Evolutionary conservation across 2,797 vertebrate species (phyloP).

Genomic region (Tenualosa thibaudeaui): DNA sequence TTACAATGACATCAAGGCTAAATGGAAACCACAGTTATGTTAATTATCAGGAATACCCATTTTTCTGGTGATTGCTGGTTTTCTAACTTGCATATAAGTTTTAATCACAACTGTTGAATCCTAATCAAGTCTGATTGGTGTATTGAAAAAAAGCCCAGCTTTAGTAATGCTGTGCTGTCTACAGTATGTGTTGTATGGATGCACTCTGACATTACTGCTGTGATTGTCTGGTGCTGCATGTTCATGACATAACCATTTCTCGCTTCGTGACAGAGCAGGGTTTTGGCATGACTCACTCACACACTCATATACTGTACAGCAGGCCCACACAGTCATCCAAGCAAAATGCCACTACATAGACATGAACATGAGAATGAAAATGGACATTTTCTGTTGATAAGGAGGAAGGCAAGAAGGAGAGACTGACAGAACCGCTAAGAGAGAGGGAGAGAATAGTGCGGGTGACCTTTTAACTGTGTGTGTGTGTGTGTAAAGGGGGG

Average conservation of each 20-base stretch:
- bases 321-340: neutral
- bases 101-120: constrained; percentile 18
- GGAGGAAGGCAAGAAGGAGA: neutral
- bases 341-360: neutral
- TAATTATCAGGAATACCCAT: too few relatives aligned
- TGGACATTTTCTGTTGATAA: neutral
- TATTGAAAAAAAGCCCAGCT: neutral
- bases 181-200: neutral
- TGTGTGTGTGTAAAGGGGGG: neutral
- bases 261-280: neutral
- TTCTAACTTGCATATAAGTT: neutral
- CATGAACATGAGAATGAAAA: neutral
- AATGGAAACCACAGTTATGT: too few relatives aligned
- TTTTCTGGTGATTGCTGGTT: too few relatives aligned
- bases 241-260: neutral
- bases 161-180: too few relatives aligned
- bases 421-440: neutral
- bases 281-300: neutral
- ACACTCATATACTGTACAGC: neutral
- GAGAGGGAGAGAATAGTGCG: neutral
- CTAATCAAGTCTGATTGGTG: neutral
- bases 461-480: neutral
- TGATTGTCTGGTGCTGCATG: neutral
- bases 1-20: too few relatives aligned
- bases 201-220: neutral